Percentiles rank a stretch among this genome's conserved stretches.
These are phyloP conservation scores for Euwallacea fornicatus DNA, from an alignment of 1,140 invertebrate species.

Conservation along the genomic window DNA sequence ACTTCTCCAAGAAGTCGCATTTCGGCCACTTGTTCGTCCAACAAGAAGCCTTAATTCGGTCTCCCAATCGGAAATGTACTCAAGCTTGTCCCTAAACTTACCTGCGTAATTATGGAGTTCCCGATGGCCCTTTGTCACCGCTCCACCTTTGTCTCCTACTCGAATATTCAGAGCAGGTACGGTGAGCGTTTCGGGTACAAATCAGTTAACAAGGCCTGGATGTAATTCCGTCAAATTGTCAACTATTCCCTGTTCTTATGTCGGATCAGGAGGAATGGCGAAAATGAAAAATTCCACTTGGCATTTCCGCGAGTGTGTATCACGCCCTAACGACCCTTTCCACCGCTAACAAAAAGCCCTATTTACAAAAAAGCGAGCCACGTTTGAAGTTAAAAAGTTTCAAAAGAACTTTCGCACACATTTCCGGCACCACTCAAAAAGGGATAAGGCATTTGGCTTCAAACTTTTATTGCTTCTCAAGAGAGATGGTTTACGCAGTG, in stretches of 20 bases:
- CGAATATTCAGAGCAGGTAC: slow-evolving; percentile 23
- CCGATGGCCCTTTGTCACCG: slow-evolving; percentile 31
- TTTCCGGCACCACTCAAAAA: slow-evolving; percentile 5
- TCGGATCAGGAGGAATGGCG: no score
- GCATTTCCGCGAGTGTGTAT: neutral
- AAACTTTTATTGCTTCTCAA: neutral
- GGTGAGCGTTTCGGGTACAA: slow-evolving; percentile 27
- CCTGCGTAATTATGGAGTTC: slow-evolving; percentile 34
- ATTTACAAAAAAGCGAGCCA: neutral
- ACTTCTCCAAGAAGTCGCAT: neutral
- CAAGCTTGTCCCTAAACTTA: slow-evolving; percentile 27
- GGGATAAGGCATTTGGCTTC: slow-evolving; percentile 4
- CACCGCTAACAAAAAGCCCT: neutral
- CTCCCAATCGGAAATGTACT: slow-evolving; percentile 25
- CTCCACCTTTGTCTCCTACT: slow-evolving; percentile 26
- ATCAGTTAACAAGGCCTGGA: slow-evolving; percentile 16
- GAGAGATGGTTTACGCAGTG: neutral
- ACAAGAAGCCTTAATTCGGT: slow-evolving; percentile 18
- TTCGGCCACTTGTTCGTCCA: slow-evolving; percentile 17
- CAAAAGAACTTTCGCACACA: slow-evolving; percentile 3
- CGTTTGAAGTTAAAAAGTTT: slow-evolving; percentile 6
- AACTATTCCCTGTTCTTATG: neutral
- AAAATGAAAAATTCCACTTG: neutral
- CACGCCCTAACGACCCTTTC: neutral
- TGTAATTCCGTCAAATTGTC: slow-evolving; percentile 15